phyloP scores from a whole-genome alignment of 2,113 vertebrate species.

The Trichechus manatus region DNA sequence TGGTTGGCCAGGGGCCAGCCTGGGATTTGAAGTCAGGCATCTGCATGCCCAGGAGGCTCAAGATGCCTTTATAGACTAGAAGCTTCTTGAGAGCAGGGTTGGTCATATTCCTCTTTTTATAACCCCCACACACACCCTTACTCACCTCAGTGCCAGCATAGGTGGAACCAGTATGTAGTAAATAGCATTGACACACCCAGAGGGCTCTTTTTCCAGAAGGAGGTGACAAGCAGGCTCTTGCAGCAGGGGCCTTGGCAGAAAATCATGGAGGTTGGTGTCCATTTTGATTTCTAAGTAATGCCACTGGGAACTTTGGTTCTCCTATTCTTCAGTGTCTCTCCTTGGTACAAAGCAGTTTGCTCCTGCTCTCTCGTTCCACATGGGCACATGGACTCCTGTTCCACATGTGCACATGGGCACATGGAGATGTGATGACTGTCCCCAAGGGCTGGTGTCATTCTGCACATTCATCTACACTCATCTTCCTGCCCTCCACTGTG shows the following conservation, averaged over 20 bases:
- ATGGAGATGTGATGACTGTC: too few species aligned
- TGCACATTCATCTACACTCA: not conserved
- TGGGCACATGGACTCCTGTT: too few species aligned
- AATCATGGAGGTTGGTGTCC: not conserved
- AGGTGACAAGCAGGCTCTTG: not conserved
- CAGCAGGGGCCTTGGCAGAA: not conserved
- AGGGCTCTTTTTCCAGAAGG: not conserved
- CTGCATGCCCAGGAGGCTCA: not conserved
- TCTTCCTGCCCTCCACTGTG: fast-evolving
- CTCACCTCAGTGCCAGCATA: fast-evolving
- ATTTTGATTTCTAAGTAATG: not conserved
- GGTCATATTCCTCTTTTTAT: not conserved
- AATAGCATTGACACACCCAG: not conserved
- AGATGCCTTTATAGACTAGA: not conserved
- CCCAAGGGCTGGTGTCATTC: not conserved
- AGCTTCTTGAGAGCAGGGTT: not conserved
- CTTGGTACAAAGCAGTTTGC: not conserved
- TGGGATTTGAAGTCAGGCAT: not conserved
- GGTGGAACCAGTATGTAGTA: not conserved
- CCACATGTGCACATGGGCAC: too few species aligned
- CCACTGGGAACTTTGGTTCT: not conserved
- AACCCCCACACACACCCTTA: fast-evolving
- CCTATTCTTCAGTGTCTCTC: not conserved
- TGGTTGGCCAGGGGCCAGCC: not conserved
- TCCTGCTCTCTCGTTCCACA: not conserved